Base-by-base conservation (phyloP, 2,113 vertebrate species). In the Trochalopteron elliotii region DNA sequence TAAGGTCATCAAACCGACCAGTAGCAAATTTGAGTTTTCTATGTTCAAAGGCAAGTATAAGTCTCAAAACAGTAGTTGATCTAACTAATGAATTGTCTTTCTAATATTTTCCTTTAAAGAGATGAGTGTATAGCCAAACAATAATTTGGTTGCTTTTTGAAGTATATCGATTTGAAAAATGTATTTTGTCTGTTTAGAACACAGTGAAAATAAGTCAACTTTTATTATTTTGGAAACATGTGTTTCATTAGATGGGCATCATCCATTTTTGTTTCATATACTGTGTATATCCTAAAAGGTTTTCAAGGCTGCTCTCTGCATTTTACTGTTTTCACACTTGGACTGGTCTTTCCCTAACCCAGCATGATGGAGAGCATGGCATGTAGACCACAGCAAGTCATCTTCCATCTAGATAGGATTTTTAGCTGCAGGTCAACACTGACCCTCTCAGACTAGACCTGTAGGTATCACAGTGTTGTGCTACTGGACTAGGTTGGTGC, bases 321-420 rank as follows among this genome's bases (percentile, higher is more conserved):
- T 75, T 95, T 59, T 71, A 18, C 10, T 53, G 5, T 25, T 94
- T 79, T 71, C 44, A 35, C 42, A 27, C 47, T 35, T 49, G 45
- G 35, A 16, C 15, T 39, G 52, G 1, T 28, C 65, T 79, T 89
- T 19, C 14, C 33, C 20, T 44, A 39, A 39, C 10, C 24, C 33
- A 82, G 55, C 13, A 5, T 27, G 16, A 40, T 74, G 33, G 40
- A 17, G 39, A 40, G 30, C 10, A 6, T 31, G 59, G 18, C 10
- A 10, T 59, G 9, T 2, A 37, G 20, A 28, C 17, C 22, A 57
- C 5, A 18, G 10, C 0, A 1, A 47, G 14, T 30, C 3, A 1
- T 57, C 40, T 70, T 53, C 37, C 24, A 15, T 24, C 21, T 64
- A 21, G 30, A 3, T 1, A 35, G 14, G 27, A 53, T 21, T 87